Base-by-base conservation (phyloP, 2,113 vertebrate species). In the Pipa parva region DNA sequence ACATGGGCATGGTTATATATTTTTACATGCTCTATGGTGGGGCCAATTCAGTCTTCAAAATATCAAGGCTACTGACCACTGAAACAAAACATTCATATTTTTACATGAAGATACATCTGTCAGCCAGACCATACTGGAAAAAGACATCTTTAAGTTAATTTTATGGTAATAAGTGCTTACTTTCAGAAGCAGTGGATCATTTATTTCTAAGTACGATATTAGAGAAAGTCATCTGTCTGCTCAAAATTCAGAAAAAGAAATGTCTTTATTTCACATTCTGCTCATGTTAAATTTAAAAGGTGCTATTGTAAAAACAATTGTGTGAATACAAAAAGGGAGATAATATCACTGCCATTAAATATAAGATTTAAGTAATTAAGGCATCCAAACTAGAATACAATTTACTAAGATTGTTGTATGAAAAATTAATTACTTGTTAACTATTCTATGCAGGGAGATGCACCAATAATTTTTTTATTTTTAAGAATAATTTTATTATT, bases 301-400 rank as follows among this genome's bases (percentile, higher is more conserved):
- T 85, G 86, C 88, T 79, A 88, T 90, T 88, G 85, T 89, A 88
- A 88, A 84, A 83, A 90, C 89, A 89, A 87, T 88, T 88, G 88
- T 86, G 76, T 78, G 78, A 81, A 88, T 87, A 90, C 86, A 89
- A 87, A 89, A 86, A 84, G 85, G 83, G 84, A 87, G 87, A 89
- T 88, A 86, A 83, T 87, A 90, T 89, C 88, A 82, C 85, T 87
- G 81, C 83, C 79, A 84, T 84, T 85, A 84, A 85, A 89, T 90
- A 86, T 87, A 88, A 88, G 88, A 88, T 89, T 87, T 89, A 89
- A 88, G 87, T 89, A 89, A 89, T 90, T 90, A 90, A 90, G 88
- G 89, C 84, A 84, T 89, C 86, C 88, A 89, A 90, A 89, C 86
- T 88, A 84, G 89, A 87, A 88, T 80, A 84, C 84, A 88, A 88